Evolutionary conservation across 2,113 vertebrate species (phyloP).

Genomic region (Isichthys henryi): DNA sequence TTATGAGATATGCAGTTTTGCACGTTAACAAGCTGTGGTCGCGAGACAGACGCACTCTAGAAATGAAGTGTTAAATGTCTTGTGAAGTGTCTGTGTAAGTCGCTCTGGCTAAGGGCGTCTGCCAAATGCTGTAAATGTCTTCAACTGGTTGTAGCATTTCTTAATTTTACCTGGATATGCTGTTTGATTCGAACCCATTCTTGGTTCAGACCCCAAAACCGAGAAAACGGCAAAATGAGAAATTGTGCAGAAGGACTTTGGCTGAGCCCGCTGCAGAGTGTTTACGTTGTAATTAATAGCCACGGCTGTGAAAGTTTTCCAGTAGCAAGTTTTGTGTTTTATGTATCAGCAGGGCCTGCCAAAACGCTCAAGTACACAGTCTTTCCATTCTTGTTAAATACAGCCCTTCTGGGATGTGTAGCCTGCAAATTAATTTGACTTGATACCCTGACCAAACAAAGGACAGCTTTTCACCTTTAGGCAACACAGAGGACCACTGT

Average conservation of each 20-base stretch:
- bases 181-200: background rate
- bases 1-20: background rate
- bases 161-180: background rate
- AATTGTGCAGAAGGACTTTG: background rate
- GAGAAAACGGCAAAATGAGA: background rate
- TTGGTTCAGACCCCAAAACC: background rate
- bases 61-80: background rate
- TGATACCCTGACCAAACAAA: background rate
- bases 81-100: too few relatives aligned
- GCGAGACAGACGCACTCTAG: background rate
- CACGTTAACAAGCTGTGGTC: background rate
- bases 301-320: background rate
- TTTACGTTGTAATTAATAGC: constrained; percentile 2
- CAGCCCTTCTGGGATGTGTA: background rate
- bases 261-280: background rate
- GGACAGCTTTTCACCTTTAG: background rate
- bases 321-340: background rate
- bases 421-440: background rate
- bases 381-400: constrained; percentile 2
- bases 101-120: too few relatives aligned
- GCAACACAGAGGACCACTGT: background rate
- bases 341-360: background rate
- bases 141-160: background rate
- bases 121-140: too few relatives aligned
- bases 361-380: background rate